These are phyloP conservation scores for Drosophila varians DNA, from an alignment of 1,140 invertebrate species.

Conservation along the genomic window DNA sequence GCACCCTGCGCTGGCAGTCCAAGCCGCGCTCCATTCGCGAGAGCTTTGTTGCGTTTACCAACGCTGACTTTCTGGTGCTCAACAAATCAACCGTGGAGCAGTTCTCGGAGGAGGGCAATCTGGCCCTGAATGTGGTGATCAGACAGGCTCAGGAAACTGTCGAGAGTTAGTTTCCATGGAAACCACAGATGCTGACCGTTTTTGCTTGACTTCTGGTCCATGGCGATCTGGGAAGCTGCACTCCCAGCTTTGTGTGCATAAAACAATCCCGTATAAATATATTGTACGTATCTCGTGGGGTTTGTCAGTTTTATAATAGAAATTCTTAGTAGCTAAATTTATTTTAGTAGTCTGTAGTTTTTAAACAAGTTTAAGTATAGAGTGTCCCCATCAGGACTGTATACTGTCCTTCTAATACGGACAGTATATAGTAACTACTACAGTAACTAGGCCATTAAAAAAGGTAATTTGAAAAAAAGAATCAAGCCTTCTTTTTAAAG, in stretches of 20 bases:
- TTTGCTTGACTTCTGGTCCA: background rate
- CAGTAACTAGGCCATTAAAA: too few species aligned
- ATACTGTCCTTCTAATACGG: too few species aligned
- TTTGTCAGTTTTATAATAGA: background rate
- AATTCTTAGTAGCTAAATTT: background rate
- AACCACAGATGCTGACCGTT: background rate
- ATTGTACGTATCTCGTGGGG: background rate
- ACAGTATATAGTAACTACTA: too few species aligned
- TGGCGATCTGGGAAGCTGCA: background rate
- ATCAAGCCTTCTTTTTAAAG: background rate
- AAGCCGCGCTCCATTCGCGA: slow-evolving; percentile 99
- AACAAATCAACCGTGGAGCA: slow-evolving; percentile 98
- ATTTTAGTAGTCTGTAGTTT: too few species aligned
- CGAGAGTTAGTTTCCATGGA: background rate
- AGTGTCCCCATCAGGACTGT: too few species aligned
- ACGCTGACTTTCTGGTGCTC: slow-evolving; percentile 99
- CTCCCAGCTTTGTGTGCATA: background rate
- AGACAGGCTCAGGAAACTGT: slow-evolving; percentile 1
- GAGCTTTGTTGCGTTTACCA: slow-evolving; percentile 98
- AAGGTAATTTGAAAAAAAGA: background rate
- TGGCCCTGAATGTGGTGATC: slow-evolving; percentile 99
- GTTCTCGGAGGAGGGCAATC: slow-evolving; percentile 99
- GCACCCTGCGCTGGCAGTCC: slow-evolving; percentile 99
- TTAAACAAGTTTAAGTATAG: too few species aligned
- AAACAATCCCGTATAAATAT: background rate